Evolutionary conservation across 2,797 vertebrate species (phyloP).

Genomic region (Urosaurus nigricauda): DNA sequence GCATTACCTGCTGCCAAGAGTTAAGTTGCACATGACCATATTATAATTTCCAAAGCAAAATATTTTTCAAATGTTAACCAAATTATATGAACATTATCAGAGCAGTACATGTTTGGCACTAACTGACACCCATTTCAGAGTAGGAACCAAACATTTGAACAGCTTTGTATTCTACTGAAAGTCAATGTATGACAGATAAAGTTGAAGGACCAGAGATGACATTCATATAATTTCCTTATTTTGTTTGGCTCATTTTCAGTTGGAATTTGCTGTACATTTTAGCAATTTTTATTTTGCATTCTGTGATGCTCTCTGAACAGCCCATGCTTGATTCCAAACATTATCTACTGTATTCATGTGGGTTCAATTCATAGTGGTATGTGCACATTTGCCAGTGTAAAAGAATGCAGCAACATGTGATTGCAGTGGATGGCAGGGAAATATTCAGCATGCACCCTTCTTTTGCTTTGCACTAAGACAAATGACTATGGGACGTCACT

Average conservation of each 20-base stretch:
- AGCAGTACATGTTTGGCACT: neutral
- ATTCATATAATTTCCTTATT: neutral
- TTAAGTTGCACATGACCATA: neutral
- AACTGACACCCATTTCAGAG: neutral
- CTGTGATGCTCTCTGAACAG: neutral
- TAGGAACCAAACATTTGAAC: neutral
- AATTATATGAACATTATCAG: neutral
- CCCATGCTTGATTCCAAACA: neutral
- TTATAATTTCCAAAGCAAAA: neutral
- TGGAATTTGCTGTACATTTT: neutral
- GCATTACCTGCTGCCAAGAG: neutral
- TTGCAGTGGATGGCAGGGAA: neutral
- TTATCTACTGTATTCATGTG: neutral
- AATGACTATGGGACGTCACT: neutral
- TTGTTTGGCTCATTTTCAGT: neutral
- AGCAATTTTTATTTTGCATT: neutral
- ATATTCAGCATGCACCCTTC: neutral
- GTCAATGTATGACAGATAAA: neutral
- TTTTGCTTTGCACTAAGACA: neutral
- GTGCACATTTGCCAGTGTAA: neutral
- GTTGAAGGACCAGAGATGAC: neutral
- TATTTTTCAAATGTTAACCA: neutral
- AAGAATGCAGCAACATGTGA: neutral
- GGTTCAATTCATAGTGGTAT: neutral
- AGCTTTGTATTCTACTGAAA: neutral